Base-by-base conservation (phyloP, 2,888 invertebrate genomes). In the Molanna angustata region DNA sequence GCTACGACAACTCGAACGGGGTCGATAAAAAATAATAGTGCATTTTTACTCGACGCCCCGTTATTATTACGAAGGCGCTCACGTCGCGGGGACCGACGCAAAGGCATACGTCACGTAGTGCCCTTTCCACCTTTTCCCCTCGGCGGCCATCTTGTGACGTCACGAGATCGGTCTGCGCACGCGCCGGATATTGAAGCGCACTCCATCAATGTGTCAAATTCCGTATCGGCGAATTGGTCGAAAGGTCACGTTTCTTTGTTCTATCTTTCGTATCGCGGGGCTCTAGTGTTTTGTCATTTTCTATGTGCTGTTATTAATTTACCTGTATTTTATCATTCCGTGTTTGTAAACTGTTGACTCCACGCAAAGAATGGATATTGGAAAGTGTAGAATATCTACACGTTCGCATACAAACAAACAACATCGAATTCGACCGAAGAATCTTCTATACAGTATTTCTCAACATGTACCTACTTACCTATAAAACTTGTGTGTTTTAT, bases 81-180 rank as follows among this genome's bases (percentile, higher is more conserved):
- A 33, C 31, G 32, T n/a, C n/a, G 4, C 37, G 46, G 13, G 20
- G 35, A 49, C 39, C 41, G 49, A 49, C 42, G 33, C 37, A 33
- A 48, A 32, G 55, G 44, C 48, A 44, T 52, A 52, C 52, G 56
- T 56, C 52, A 49, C 52, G 52, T 45, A 44, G 40, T 20, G 49
- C 49, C 49, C 49, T 41, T 48, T 48, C 45, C 37, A 39, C 39
- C 40, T 39, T 48, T 33, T 37, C 42, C 14, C 45, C 19, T 6
- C 31, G 49, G 7, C 49, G 35, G 49, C 50, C 50, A 50, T 50
- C 13, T 51, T 37, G 48, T 52, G 51, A 55, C 55, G 55, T 55
- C 55, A 52, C 58, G 56, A 51, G 51, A 20, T 40, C 43, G 22
- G 43, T 16, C 54, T 22, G 47, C 45, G 48, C 49, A 49, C 19